Evolutionary conservation across 1,140 invertebrate species (phyloP).

Genomic region (Melitaea cinxia): DNA sequence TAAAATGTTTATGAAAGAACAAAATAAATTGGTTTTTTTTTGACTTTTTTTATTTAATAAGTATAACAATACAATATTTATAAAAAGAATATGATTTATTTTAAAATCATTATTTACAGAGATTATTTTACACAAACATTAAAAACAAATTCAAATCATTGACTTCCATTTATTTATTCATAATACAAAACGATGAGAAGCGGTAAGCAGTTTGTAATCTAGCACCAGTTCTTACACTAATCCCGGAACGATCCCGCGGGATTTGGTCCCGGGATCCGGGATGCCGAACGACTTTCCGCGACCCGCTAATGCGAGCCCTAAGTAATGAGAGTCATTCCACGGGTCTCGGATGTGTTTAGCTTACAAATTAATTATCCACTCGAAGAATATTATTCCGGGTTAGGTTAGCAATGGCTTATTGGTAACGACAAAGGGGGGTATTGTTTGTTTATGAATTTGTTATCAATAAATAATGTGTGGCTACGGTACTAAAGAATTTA

Average conservation of each 20-base stretch:
- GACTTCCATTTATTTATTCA: neutral
- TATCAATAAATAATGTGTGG: too few relatives aligned
- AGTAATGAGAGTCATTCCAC: slow-evolving; percentile 2
- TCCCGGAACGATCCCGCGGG: slow-evolving; percentile 10
- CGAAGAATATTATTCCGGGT: neutral
- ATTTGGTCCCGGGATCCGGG: slow-evolving; percentile 13
- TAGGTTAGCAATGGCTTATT: too few relatives aligned
- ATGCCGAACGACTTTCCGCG: slow-evolving; percentile 11
- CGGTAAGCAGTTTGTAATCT: slow-evolving; percentile 9
- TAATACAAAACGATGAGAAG: neutral
- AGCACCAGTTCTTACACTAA: slow-evolving; percentile 6
- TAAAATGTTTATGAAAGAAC: too few relatives aligned
- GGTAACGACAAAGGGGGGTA: too few relatives aligned
- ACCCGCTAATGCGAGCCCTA: slow-evolving; percentile 12
- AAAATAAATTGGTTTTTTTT: too few relatives aligned
- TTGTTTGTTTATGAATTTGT: too few relatives aligned
- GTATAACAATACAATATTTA: too few relatives aligned
- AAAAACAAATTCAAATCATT: neutral
- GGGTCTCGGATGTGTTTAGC: neutral
- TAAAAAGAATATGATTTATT: too few relatives aligned
- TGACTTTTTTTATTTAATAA: too few relatives aligned
- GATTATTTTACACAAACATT: neutral
- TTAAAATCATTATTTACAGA: too few relatives aligned
- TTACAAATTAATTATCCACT: neutral
- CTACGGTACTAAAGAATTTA: too few relatives aligned